These are phyloP conservation scores for Hypanus sabinus DNA, from an alignment of 2,113 vertebrate genomes.

Conservation along the genomic window DNA sequence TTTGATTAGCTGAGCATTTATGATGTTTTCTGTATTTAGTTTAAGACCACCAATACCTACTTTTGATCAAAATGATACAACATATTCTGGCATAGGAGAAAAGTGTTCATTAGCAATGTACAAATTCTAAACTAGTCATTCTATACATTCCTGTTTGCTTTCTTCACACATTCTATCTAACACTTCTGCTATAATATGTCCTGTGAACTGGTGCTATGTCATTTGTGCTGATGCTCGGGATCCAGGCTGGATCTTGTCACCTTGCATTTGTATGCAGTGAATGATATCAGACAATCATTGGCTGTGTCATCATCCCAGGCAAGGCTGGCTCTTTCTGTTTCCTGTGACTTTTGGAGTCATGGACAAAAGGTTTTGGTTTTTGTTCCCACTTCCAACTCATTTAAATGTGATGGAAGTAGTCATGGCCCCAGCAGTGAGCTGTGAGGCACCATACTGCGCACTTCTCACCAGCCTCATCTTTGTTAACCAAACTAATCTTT, in stretches of 20 bases:
- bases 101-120: background rate
- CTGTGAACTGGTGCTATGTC: background rate
- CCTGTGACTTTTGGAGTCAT: background rate
- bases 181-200: background rate
- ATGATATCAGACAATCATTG: background rate
- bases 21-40: too few species aligned
- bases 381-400: background rate
- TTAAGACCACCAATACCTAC: too few species aligned
- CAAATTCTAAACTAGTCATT: background rate
- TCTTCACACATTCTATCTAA: background rate
- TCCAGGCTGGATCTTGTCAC: background rate
- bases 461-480: background rate
- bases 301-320: background rate
- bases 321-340: background rate
- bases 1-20: too few species aligned
- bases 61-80: background rate
- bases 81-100: background rate
- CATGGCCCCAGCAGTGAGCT: background rate
- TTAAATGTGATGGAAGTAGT: background rate
- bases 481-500: background rate
- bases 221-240: background rate
- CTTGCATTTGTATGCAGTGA: background rate
- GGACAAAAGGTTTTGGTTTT: background rate
- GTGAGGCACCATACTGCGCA: too few species aligned
- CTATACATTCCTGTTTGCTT: background rate